Base-by-base conservation (phyloP, 2,888 invertebrate species). In the Xanthia togata region DNA sequence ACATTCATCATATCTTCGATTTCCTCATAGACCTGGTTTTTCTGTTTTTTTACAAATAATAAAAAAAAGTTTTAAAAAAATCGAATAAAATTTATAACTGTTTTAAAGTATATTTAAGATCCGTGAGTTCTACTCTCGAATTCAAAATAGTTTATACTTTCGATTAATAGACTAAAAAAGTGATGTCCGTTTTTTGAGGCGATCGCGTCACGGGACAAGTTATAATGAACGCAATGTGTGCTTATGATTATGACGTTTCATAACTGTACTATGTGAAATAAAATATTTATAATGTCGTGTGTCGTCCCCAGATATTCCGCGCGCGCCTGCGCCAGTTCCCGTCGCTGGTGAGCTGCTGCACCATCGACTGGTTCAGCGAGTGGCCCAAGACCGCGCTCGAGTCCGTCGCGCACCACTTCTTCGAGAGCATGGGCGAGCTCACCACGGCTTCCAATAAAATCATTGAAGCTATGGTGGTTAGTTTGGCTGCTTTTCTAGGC, bases 301-400 rank as follows among this genome's bases (percentile, higher is more conserved):
- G 5, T 23, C 26, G 1, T 17, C 4, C 14, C 0, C 83, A 96
- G 94, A 94, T 97, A 80, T 98, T 99, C 93, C 97, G 98, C 53
- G 97, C 98, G 0, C 97, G 98, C 0, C 97, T 99, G 8, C 97
- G 99, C 1, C 98, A 99, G 92, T 99, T 99, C 95, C 99, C 99
- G 0, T 98, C 99, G 0, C 94, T 99, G 57, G 98, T 99, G 53
- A 99, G 98, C 95, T 99, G 99, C 91, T 99, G 99, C 93, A 99
- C 99, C 4, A 99, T 99, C 86, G 99, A 99, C 94, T 99, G 99
- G 99, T 99, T 98, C 94, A 98, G 98, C 94, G 98, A 98, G 73
- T 99, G 99, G 99, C 98, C 99, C 0, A 97, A 98, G 88, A 97
- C 98, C 0, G 99, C 99, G 0, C 95, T 99, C 44, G 98, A 98